Evolutionary conservation across 2,888 invertebrate genomes (phyloP), one percentile per base, ranked within the genome.

Genomic region (Drosophila mercatorum): DNA sequence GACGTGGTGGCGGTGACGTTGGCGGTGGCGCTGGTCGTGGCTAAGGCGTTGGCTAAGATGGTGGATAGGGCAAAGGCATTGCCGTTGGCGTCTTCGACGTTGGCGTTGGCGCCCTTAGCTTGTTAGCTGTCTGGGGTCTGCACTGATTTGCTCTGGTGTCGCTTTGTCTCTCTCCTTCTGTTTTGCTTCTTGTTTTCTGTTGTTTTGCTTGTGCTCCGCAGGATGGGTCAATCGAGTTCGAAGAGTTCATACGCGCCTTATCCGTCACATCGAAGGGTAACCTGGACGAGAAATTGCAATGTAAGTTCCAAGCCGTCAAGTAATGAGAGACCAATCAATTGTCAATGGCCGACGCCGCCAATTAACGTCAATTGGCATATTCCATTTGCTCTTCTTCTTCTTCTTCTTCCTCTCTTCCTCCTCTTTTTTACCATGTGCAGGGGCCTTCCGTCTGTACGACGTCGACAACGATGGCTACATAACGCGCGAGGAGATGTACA

Each of bases 161-260:
- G 60, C 53, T 53, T 40, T 53, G 14, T 51, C 17, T 78, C 44
- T 44, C 46, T 58, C 26, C 34, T 47, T 66, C 28, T 61, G 55
- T 43, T 67, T 55, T 63, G 41, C 12, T 55, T 55, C 22, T 34
- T 11, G n/a, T 31, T 59, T 51, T 53, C 47, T 60, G 52, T 70
- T 55, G 43, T 47, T 60, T 65, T 62, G 46, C 64, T 71, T 47
- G 34, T 44, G 55, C 49, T 59, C 31, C 34, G 14, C 60, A 99
- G 99, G 99, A 99, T 93, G 99, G 99, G 79, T 97, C 98, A 91
- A 99, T 99, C 93, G 98, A 99, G 93, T 99, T 99, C 93, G 98
- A 98, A 93, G 99, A 99, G 94, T 99, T 99, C 94, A 99, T 99
- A 92, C 95, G 98, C 93, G 99, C 99, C 72, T 94, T 99, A 79